phyloP scores from a whole-genome alignment of 1,140 invertebrate species.

The Drosophila obscura region DNA sequence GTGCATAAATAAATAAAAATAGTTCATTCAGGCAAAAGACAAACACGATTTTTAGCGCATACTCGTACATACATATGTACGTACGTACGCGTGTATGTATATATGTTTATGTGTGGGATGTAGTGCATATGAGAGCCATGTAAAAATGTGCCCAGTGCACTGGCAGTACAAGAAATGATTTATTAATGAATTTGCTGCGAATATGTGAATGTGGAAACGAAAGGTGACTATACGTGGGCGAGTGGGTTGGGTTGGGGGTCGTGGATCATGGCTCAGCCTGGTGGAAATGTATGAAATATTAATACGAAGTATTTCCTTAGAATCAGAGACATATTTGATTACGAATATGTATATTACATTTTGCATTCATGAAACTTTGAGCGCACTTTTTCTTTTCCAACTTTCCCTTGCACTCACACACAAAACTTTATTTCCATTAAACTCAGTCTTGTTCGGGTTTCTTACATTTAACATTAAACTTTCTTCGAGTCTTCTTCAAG shows the following conservation, averaged over 20 bases:
- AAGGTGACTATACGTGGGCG: neutral
- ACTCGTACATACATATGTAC: neutral
- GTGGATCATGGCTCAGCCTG: too few relatives aligned
- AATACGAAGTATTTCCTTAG: too few relatives aligned
- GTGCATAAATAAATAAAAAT: slow-evolving; percentile 62
- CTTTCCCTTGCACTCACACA: too few relatives aligned
- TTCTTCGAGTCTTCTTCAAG: slow-evolving; percentile 4
- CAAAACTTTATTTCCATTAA: neutral
- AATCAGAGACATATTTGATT: too few relatives aligned
- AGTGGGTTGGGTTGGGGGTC: neutral
- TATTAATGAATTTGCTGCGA: slow-evolving; percentile 49
- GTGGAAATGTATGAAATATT: too few relatives aligned
- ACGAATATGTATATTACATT: too few relatives aligned
- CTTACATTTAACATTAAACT: slow-evolving; percentile 14
- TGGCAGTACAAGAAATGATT: slow-evolving; percentile 35
- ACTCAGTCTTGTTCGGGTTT: slow-evolving; percentile 1
- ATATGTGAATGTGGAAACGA: slow-evolving; percentile 21
- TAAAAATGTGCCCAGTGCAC: slow-evolving; percentile 4
- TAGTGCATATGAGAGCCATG: slow-evolving; percentile 6
- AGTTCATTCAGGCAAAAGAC: slow-evolving; percentile 63
- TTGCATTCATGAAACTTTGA: too few relatives aligned
- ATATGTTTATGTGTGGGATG: too few relatives aligned
- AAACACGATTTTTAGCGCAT: slow-evolving; percentile 48
- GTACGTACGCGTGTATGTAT: too few relatives aligned
- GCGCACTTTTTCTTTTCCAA: too few relatives aligned